Evolutionary conservation across 2,113 vertebrate genomes (phyloP).

Genomic region (Burhinus bistriatus): DNA sequence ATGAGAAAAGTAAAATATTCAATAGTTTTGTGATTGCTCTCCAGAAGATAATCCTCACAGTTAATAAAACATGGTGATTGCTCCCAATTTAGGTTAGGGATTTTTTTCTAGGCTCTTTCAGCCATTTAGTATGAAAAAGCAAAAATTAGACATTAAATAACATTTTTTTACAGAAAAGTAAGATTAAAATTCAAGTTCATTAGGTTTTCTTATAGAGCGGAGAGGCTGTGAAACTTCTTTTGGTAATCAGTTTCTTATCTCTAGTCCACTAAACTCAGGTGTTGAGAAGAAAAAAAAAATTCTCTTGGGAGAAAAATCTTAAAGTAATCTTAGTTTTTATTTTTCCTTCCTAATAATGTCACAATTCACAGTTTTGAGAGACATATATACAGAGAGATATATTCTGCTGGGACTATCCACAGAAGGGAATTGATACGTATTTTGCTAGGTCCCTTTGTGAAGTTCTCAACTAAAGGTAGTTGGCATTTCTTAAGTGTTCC

Average conservation of each 20-base stretch:
- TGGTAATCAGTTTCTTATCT: neutral
- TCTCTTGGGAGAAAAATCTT: neutral
- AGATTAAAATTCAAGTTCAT: neutral
- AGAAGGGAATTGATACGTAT: neutral
- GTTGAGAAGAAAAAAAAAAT: neutral
- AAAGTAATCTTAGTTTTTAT: neutral
- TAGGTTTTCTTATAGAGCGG: slow-evolving; percentile 1
- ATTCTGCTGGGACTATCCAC: neutral
- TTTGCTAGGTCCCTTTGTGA: neutral
- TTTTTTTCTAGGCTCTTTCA: slow-evolving; percentile 13
- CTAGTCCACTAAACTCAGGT: neutral
- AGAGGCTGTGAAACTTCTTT: neutral
- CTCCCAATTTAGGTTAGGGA: slow-evolving; percentile 1
- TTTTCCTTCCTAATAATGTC: neutral
- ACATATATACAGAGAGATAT: neutral
- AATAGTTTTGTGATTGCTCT: slow-evolving; percentile 61
- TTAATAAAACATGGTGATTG: slow-evolving; percentile 62
- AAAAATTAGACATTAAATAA: slow-evolving; percentile 45
- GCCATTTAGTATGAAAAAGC: slow-evolving; percentile 12
- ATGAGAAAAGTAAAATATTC: slow-evolving; percentile 64
- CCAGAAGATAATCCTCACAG: slow-evolving; percentile 41
- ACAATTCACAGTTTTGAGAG: neutral
- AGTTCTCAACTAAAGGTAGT: neutral
- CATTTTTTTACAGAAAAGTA: neutral
- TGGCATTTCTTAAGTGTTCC: neutral